Percentiles rank a stretch among this genome's conserved stretches.
phyloP scores from a whole-genome alignment of 2,888 invertebrate species.

The Coelinius sp. region DNA sequence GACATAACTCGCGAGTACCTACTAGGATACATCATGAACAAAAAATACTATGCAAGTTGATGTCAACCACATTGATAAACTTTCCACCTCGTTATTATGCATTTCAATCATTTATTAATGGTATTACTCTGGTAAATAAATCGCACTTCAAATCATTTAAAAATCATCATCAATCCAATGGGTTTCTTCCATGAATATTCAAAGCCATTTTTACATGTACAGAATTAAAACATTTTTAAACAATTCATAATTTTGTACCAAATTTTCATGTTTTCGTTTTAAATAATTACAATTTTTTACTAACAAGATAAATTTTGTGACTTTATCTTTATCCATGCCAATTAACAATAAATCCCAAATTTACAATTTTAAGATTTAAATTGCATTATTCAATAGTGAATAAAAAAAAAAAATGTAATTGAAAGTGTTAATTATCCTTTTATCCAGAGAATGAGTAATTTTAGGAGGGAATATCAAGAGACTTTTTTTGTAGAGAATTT shows the following conservation, averaged over 20 bases:
- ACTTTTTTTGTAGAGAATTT: too few species aligned
- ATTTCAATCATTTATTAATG: constrained; percentile 43
- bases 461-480: too few species aligned
- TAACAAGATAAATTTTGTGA: constrained; percentile 1
- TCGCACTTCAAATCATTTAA: neutral
- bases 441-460: too few species aligned
- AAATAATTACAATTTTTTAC: constrained; percentile 1
- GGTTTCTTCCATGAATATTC: constrained; percentile 28
- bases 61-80: constrained; percentile 22
- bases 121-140: constrained; percentile 29
- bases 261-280: neutral
- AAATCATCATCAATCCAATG: too few species aligned
- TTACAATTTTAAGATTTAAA: neutral
- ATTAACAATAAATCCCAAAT: constrained; percentile 11
- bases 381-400: neutral
- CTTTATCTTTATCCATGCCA: neutral
- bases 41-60: constrained; percentile 10
- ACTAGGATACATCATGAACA: constrained; percentile 16
- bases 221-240: constrained; percentile 7
- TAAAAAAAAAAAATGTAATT: too few species aligned
- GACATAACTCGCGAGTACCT: constrained; percentile 21
- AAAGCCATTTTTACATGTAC: constrained; percentile 40
- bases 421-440: too few species aligned
- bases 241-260: too few species aligned
- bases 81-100: constrained; percentile 2